Evolutionary conservation across 2,888 invertebrate species (phyloP).

Genomic region (Euplagia quadripunctaria): DNA sequence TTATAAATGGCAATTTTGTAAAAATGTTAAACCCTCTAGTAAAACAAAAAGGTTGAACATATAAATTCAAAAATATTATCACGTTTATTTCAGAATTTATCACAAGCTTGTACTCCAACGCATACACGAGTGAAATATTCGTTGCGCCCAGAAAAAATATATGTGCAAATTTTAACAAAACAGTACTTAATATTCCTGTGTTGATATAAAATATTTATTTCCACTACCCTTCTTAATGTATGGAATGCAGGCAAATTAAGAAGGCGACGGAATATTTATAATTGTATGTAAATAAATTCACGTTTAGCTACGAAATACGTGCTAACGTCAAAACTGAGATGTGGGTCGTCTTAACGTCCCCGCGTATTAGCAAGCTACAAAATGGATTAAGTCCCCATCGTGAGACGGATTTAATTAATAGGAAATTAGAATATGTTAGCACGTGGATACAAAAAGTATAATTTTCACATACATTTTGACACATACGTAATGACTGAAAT

Average conservation of each 20-base stretch:
- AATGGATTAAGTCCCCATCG: slow-evolving; percentile 67
- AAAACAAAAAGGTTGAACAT: background rate
- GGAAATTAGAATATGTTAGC: slow-evolving; percentile 61
- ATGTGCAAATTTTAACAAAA: slow-evolving; percentile 12
- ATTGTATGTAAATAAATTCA: slow-evolving; percentile 61
- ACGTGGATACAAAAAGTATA: slow-evolving; percentile 46
- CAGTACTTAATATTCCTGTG: slow-evolving; percentile 12
- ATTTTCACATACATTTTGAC: slow-evolving; percentile 30
- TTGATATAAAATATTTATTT: slow-evolving; percentile 22
- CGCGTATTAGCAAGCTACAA: slow-evolving; percentile 68
- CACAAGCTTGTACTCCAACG: background rate
- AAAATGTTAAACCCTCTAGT: background rate
- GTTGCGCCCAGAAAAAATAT: slow-evolving; percentile 1
- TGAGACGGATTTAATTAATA: slow-evolving; percentile 69
- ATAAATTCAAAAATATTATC: slow-evolving; percentile 2
- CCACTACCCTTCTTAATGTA: slow-evolving; percentile 23
- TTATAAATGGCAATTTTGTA: background rate
- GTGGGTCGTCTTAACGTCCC: slow-evolving; percentile 66
- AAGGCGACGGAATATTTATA: slow-evolving; percentile 39
- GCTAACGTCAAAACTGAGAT: slow-evolving; percentile 68
- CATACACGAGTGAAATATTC: slow-evolving; percentile 18
- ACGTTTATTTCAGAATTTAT: slow-evolving; percentile 16
- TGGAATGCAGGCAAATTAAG: slow-evolving; percentile 34
- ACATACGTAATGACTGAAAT: slow-evolving; percentile 21
- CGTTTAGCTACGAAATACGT: slow-evolving; percentile 53